A percentile compares a stretch with the other conserved stretches of the same genome.
Evolutionary conservation across 2,113 vertebrate species (phyloP).

Genomic region (Mohoua ochrocephala): DNA sequence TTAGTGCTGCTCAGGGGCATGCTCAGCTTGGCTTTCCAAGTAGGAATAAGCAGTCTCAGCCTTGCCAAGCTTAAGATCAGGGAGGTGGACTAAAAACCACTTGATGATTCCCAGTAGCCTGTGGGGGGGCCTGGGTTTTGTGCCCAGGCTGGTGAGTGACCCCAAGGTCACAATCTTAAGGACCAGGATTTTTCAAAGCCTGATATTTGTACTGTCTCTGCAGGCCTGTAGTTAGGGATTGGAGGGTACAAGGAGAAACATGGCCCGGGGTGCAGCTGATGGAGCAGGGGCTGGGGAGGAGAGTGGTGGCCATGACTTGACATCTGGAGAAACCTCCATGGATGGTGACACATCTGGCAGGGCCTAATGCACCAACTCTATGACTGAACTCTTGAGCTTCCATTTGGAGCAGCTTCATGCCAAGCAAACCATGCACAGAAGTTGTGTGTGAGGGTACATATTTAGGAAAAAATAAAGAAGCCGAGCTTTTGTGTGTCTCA

Average conservation of each 20-base stretch:
- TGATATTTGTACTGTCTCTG: background rate
- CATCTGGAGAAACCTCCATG: background rate
- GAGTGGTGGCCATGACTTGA: background rate
- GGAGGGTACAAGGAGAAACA: background rate
- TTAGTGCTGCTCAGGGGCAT: background rate
- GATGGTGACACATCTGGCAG: background rate
- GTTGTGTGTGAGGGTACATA: background rate
- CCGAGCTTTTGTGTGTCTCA: background rate
- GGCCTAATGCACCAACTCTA: fast-evolving
- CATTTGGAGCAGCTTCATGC: background rate
- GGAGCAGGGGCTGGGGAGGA: background rate
- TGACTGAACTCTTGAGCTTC: background rate
- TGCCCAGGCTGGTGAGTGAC: background rate
- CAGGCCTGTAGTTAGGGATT: background rate
- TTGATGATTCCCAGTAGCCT: background rate
- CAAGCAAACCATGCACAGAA: background rate
- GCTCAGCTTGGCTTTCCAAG: background rate
- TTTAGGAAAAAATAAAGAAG: background rate
- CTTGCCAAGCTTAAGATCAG: background rate
- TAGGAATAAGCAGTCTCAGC: background rate
- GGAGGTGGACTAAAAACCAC: background rate
- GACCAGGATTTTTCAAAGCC: background rate
- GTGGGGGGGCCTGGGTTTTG: background rate
- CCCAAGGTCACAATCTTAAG: background rate
- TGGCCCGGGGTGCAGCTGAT: background rate